Conservation (phyloP, 2,888 invertebrate genomes). For the Schrankia costaestrigalis region DNA sequence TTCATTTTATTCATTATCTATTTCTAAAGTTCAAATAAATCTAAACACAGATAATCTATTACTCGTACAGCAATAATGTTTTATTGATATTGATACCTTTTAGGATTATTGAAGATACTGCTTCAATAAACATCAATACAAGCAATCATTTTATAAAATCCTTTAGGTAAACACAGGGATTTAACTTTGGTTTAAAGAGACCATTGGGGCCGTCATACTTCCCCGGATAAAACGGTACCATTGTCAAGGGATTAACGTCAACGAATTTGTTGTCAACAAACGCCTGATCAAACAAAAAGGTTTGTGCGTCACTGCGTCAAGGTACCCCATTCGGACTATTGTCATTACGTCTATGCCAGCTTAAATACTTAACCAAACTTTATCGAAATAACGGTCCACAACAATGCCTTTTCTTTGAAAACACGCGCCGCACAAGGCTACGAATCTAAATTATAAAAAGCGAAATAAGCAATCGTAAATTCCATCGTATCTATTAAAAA, state of each 20-base stretch:
- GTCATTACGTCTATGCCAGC: constrained; percentile 50
- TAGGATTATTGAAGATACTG: constrained; percentile 21
- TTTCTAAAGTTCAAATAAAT: too few species aligned
- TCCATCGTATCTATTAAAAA: constrained; percentile 64
- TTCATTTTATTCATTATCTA: too few species aligned
- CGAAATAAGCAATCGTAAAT: constrained; percentile 53
- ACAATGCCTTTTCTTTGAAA: constrained; percentile 35
- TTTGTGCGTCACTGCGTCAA: constrained; percentile 54
- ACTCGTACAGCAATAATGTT: too few species aligned
- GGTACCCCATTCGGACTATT: constrained; percentile 62
- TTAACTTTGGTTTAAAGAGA: constrained; percentile 58
- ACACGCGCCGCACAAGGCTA: constrained; percentile 27
- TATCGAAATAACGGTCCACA: constrained; percentile 42
- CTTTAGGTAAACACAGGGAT: constrained; percentile 64
- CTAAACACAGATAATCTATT: too few species aligned
- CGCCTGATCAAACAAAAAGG: constrained; percentile 78
- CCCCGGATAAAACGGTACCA: constrained; percentile 64
- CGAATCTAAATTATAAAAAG: constrained; percentile 26
- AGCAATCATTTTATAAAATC: constrained; percentile 52
- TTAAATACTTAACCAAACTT: constrained; percentile 54
- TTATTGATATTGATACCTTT: constrained; percentile 17
- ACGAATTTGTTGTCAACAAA: constrained; percentile 77
- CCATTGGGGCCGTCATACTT: constrained; percentile 52
- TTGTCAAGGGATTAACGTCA: constrained; percentile 78
- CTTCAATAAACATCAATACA: constrained; percentile 39